Base-by-base conservation (phyloP, 2,888 invertebrate genomes). In the Hyposoter didymator region DNA sequence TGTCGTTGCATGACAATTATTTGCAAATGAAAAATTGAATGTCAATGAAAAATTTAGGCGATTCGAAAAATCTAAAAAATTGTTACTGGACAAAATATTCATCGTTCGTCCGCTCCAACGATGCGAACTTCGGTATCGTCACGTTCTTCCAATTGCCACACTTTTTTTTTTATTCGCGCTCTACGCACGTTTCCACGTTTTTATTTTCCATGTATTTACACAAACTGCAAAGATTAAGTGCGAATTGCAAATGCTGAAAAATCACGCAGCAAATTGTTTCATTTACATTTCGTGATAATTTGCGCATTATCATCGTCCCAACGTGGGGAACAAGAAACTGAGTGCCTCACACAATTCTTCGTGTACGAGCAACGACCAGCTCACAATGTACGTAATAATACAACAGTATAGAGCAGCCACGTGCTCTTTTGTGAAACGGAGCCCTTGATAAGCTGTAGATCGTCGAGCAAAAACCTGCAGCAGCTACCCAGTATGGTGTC, bases 341-440 rank as follows among this genome's bases (percentile, higher is more conserved):
- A 55, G 55, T 28, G 3, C 5, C 22, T 59, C 22, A 5, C 2
- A 59, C 12, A 59, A 59, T 12, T 59, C 22, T 28, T 59, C 55
- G 28, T 12, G 28, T 59, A 59, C 22, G 55, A 28, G 12, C 55
- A 14, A 12, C 22, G 55, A 28, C 22, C 55, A 8, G 55, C 55
- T 28, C 55, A 59, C 55, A 59, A 59, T 28, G 14, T 59, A 28
- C 59, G 14, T 59, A 59, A 59, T 59, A 59, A 59, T 14, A 59
- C 59, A 28, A 6, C 28, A 28, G 22, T 28, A 39, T 10, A 59
- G 59, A 59, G 28, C 59, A 10, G 14, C 64, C 64, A 66, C 64
- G 39, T 66, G 64, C 64, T 66, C 64, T 39, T 39, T 66, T 66
- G 64, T 66, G 39, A 66, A 35, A 39, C 35, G 17, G 64, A 2